Evolutionary conservation across 2,888 invertebrate genomes (phyloP).

Genomic region (Geotrupes spiniger): DNA sequence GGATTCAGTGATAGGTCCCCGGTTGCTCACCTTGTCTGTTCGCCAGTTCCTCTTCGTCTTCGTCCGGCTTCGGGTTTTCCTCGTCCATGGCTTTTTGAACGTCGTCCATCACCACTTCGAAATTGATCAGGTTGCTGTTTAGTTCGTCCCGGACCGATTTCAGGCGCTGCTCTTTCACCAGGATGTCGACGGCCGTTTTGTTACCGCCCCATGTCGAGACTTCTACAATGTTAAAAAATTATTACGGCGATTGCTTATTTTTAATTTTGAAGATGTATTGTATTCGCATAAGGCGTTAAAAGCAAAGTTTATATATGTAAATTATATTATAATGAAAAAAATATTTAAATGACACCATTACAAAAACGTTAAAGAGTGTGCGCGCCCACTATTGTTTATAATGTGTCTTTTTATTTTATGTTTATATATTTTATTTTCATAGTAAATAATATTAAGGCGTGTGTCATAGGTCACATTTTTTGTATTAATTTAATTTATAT

Average conservation of each 20-base stretch:
- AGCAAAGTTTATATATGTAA: too few species aligned
- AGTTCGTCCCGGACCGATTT: slow-evolving; percentile 63
- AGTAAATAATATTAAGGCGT: too few species aligned
- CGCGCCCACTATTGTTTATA: too few species aligned
- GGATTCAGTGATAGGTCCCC: not conserved
- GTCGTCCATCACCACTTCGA: slow-evolving; percentile 72
- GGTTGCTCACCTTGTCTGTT: slow-evolving; percentile 63
- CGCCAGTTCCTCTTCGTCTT: slow-evolving; percentile 66
- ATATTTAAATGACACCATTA: too few species aligned
- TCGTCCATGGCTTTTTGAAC: slow-evolving; percentile 74
- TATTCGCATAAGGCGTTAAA: too few species aligned
- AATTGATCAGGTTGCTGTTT: slow-evolving; percentile 61
- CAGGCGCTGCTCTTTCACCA: slow-evolving; percentile 66
- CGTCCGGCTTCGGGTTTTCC: slow-evolving; percentile 71
- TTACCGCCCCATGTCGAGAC: slow-evolving; percentile 67
- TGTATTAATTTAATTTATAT: too few species aligned
- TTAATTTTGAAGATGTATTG: too few species aligned
- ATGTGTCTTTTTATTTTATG: too few species aligned
- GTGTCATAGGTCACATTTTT: too few species aligned
- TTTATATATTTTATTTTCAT: too few species aligned
- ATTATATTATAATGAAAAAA: too few species aligned
- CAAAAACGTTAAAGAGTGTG: too few species aligned
- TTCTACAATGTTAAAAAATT: slow-evolving; percentile 47
- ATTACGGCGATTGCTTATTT: slow-evolving; percentile 11
- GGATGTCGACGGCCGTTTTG: slow-evolving; percentile 62